A percentile compares a stretch with the other conserved stretches of the same genome.
These are phyloP conservation scores for Sarcophilus harrisii DNA, from an alignment of 2,797 vertebrate species.

Conservation along the genomic window DNA sequence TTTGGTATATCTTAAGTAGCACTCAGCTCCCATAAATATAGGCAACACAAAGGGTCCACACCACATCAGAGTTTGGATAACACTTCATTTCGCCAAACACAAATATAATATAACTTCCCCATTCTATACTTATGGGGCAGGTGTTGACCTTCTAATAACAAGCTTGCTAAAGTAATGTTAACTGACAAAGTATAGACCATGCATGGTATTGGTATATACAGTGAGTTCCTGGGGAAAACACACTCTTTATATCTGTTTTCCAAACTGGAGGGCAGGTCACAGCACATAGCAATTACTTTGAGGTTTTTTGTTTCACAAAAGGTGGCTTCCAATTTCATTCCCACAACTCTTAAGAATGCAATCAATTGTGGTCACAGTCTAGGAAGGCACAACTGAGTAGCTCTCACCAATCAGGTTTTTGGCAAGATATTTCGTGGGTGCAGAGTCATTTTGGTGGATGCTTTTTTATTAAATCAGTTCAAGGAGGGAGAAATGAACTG, in stretches of 20 bases:
- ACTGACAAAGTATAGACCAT: conserved; percentile 81
- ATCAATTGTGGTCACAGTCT: conserved; percentile 36
- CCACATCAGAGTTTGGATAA: conserved; percentile 83
- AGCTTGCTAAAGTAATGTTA: conserved; percentile 82
- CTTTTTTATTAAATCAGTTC: not conserved
- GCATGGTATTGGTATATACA: conserved; percentile 76
- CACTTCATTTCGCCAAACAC: conserved; percentile 83
- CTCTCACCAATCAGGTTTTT: conserved; percentile 45
- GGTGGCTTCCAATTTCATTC: conserved; percentile 75
- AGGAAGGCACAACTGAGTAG: conserved; percentile 29
- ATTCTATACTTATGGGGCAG: conserved; percentile 84
- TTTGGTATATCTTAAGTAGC: conserved; percentile 72
- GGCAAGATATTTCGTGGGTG: not conserved
- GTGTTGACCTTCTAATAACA: conserved; percentile 85
- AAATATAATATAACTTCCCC: conserved; percentile 84
- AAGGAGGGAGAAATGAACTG: not conserved
- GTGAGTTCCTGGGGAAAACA: conserved; percentile 62
- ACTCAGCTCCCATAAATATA: conserved; percentile 81
- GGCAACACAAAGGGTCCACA: conserved; percentile 78
- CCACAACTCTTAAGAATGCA: conserved; percentile 62
- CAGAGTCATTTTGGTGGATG: not conserved
- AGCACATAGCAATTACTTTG: conserved; percentile 77
- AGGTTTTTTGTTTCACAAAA: conserved; percentile 71
- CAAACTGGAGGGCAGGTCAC: conserved; percentile 58
- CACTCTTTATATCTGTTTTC: conserved; percentile 78